phyloP scores from a whole-genome alignment of 2,888 invertebrate species.

The Cerastoderma edule region DNA sequence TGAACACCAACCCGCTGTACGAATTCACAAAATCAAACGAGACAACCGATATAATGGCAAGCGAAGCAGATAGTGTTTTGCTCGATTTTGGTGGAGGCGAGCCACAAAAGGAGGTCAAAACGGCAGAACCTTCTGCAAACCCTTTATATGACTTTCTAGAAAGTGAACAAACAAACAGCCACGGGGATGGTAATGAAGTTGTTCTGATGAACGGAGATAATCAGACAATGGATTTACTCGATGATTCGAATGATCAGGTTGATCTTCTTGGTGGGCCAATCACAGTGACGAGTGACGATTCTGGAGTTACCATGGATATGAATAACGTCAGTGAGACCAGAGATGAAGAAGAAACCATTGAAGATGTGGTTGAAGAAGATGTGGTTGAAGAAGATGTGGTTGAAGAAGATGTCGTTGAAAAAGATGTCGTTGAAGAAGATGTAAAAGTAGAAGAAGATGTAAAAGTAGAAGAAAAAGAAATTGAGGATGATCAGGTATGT shows the following conservation, averaged over 20 bases:
- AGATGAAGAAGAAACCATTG: constrained; percentile 26
- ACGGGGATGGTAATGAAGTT: constrained; percentile 30
- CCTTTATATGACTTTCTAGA: constrained; percentile 67
- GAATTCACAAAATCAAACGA: constrained; percentile 61
- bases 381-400: constrained; percentile 23
- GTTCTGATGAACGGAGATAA: constrained; percentile 15
- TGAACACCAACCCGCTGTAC: constrained; percentile 66
- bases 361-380: constrained; percentile 14
- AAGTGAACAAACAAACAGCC: constrained; percentile 57
- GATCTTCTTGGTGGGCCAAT: constrained; percentile 17
- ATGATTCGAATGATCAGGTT: not conserved
- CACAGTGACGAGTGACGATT: constrained; percentile 53
- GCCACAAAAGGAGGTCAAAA: constrained; percentile 51
- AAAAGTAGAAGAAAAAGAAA: constrained; percentile 12
- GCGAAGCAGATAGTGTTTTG: constrained; percentile 46
- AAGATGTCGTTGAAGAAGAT: constrained; percentile 25
- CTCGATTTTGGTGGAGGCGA: constrained; percentile 52
- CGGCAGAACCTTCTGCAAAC: constrained; percentile 49
- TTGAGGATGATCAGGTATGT: constrained; percentile 25
- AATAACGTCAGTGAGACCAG: constrained; percentile 27
- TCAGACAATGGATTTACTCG: constrained; percentile 30
- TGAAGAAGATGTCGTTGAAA: constrained; percentile 22
- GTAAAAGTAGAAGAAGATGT: constrained; percentile 19
- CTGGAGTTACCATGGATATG: constrained; percentile 60
- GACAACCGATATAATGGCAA: constrained; percentile 48